Percentiles rank a stretch among this genome's conserved stretches.
phyloP scores from a whole-genome alignment of 2,113 vertebrate genomes.

The Nycticorax nycticorax region DNA sequence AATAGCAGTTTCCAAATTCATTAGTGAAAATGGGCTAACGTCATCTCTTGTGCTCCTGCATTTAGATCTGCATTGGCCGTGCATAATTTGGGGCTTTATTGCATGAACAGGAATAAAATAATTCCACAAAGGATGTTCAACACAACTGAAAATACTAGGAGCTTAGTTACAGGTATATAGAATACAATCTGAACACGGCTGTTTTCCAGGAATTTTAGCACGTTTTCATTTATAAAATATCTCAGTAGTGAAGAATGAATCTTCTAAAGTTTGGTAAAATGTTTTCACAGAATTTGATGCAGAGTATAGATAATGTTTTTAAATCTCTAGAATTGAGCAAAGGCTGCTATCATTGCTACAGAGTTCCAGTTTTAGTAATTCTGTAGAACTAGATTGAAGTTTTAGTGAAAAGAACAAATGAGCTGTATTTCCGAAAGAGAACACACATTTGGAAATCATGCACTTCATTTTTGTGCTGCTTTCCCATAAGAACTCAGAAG shows the following conservation, averaged over 20 bases:
- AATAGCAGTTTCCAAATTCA: conserved; percentile 19
- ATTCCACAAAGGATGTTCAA: background rate
- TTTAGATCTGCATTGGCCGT: background rate
- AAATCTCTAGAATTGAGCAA: background rate
- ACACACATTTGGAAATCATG: background rate
- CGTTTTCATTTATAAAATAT: background rate
- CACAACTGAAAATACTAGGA: background rate
- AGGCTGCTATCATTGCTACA: background rate
- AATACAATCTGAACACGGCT: background rate
- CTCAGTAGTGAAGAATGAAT: background rate
- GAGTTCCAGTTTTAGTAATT: background rate
- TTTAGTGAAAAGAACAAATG: conserved; percentile 18
- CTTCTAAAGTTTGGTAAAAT: background rate
- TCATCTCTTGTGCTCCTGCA: background rate
- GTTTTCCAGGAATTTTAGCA: background rate
- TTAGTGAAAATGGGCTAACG: background rate
- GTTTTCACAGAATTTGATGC: background rate
- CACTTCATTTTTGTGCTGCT: background rate
- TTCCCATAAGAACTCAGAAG: background rate
- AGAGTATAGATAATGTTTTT: background rate
- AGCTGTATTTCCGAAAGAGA: background rate
- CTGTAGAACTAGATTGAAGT: background rate
- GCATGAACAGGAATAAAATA: background rate
- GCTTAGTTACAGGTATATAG: background rate
- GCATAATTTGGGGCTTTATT: background rate